Base-by-base conservation (phyloP, 2,888 invertebrate species). In the Hesperia comma region DNA sequence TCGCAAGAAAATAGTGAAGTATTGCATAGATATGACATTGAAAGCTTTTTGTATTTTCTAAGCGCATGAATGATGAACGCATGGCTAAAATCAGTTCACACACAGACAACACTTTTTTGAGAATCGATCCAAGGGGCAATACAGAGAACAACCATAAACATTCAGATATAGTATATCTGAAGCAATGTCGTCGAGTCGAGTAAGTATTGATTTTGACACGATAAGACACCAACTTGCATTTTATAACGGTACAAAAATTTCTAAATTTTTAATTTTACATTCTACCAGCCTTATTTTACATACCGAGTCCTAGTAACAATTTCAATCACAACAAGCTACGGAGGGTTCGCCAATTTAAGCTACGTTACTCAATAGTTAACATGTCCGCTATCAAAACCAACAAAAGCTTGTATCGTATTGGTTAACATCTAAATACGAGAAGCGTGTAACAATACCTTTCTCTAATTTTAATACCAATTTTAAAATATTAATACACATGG, bases 351-450 rank as follows among this genome's bases (percentile, higher is more conserved):
- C 67, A 56, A 68, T 74, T 77, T 49, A 67, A 21, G 40, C 61
- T 67, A 67, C 57, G 77, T 81, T 82, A 86, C 73, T 79, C 74
- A 75, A 75, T 80, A 77, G 78, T 78, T 84, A 86, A 84, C 83
- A 84, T 79, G 57, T 67, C 57, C 77, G 83, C 79, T 79, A 83
- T 75, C 78, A 77, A 61, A 77, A 75, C 73, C 74, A 79, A 79
- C 77, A 74, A 72, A 87, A 87, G 85, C 85, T 83, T 82, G 81
- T 79, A 77, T 78, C 70, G 78, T 80, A 79, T 60, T 46, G 75
- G 75, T 79, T 80, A 78, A 84, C 82, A 79, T 76, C 82, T 84
- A 87, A 81, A 87, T 84, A 87, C 78, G 79, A 77, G 85, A 88
- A 88, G 88, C 87, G 76, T 81, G 74, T 81, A 82, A 83, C 79